Evolutionary conservation across 2,113 vertebrate genomes (phyloP).

Genomic region (Sinosuthora webbiana): DNA sequence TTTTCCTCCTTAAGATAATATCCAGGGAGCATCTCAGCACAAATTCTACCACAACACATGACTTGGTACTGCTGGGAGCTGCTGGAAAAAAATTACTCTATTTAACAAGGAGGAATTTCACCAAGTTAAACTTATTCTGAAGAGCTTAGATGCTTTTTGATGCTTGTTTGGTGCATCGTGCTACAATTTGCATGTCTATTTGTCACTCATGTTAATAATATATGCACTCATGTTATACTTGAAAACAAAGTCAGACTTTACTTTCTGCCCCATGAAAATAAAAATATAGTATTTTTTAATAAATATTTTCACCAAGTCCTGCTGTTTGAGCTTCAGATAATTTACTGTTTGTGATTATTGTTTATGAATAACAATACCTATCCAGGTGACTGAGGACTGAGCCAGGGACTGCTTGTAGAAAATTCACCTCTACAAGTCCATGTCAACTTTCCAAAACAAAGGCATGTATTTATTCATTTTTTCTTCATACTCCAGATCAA

Average conservation of each 20-base stretch:
- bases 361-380: neutral
- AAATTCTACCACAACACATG: neutral
- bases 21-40: neutral
- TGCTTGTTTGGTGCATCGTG: neutral
- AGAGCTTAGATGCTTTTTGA: neutral
- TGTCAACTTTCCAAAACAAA: neutral
- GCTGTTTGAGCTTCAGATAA: neutral
- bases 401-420: neutral
- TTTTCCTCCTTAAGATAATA: neutral
- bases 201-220: neutral
- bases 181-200: neutral
- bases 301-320: neutral
- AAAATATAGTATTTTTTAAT: neutral
- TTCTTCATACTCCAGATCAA: neutral
- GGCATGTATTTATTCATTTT: fast-evolving
- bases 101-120: neutral
- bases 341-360: neutral
- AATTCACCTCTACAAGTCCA: neutral
- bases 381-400: neutral
- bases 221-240: no score
- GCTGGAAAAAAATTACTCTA: neutral
- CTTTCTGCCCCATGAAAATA: neutral
- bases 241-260: neutral
- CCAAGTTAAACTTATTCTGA: neutral
- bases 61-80: neutral